Evolutionary conservation across 2,888 invertebrate species (phyloP), one percentile per base, ranked within the genome.

Genomic region (Trachelus troglodyta): DNA sequence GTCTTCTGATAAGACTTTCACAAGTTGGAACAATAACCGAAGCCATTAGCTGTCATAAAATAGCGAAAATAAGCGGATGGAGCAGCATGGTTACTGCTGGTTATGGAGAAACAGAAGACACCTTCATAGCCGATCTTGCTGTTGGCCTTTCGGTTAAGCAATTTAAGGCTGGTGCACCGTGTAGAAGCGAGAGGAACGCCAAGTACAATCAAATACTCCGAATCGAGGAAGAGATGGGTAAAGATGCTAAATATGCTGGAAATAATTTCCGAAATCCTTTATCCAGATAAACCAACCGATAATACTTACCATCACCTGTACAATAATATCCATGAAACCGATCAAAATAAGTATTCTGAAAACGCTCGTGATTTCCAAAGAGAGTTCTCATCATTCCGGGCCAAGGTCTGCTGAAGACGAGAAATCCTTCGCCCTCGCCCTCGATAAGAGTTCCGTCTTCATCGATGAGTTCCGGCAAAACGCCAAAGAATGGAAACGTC

Each of bases 401-500:
- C 99, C 99, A 99, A 3, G 99, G 99, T 85, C 95, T 94, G 69
- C 96, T 93, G 92, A 99, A 99, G 68, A 98, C 98, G 86, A 99
- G 93, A 91, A 97, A 98, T 4, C 99, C 99, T 92, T 99, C 98
- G 34, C 97, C 98, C 82, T 96, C 95, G 0, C 98, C 98, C 82
- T 96, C 95, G 79, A 98, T 94, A 88, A 96, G 95, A 86, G 94
- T 94, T 2, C 99, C 99, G 77, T 95, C 95, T 87, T 98, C 98
- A 89, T 97, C 96, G 83, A 99, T 92, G 56, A 99, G 92, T 37
- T 94, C 95, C 12, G 99, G 97, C 82, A 96, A 94, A 4, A 99
- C 97, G 31, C 99, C 99, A 91, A 99, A 99, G 94, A 99, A 99
- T 82, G 99, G 99, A 89, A 98, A 97, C 1, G 97, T 95, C 97